A percentile compares a stretch with the other conserved stretches of the same genome.
These are phyloP conservation scores for Tiaroga cobitis DNA, from an alignment of 2,797 vertebrate genomes.

Conservation along the genomic window DNA sequence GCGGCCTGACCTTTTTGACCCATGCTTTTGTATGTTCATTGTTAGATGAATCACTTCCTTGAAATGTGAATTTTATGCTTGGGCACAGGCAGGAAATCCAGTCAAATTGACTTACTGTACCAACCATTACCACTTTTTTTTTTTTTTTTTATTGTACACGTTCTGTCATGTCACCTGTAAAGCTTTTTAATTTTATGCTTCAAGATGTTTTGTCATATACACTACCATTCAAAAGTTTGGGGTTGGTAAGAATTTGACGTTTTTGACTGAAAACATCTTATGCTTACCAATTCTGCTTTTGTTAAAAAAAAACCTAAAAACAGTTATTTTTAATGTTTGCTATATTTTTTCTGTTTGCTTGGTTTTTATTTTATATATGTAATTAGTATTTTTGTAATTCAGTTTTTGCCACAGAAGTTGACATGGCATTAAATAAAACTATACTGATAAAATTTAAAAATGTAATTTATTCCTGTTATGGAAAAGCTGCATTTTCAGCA, in stretches of 20 bases:
- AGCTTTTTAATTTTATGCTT: not conserved
- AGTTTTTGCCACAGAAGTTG: too few species aligned
- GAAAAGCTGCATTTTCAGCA: not conserved
- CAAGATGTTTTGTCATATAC: slow-evolving; percentile 64
- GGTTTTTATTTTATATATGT: too few species aligned
- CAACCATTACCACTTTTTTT: not conserved
- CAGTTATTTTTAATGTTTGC: too few species aligned
- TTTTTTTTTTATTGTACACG: not conserved
- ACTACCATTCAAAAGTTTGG: not conserved
- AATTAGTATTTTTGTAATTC: too few species aligned
- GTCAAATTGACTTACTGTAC: not conserved
- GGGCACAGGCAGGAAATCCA: not conserved
- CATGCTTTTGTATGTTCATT: not conserved
- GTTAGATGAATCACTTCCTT: not conserved
- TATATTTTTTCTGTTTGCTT: too few species aligned
- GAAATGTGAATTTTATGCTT: not conserved
- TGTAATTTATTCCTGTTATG: not conserved
- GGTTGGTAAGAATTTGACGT: not conserved
- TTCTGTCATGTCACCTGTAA: not conserved
- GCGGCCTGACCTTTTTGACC: not conserved
- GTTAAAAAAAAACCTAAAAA: not conserved
- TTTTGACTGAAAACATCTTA: not conserved
- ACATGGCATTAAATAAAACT: too few species aligned
- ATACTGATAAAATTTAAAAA: too few species aligned
- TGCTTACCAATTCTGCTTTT: not conserved